Conservation (phyloP, 2,797 vertebrate genomes). For the Thripadectes ignobilis region DNA sequence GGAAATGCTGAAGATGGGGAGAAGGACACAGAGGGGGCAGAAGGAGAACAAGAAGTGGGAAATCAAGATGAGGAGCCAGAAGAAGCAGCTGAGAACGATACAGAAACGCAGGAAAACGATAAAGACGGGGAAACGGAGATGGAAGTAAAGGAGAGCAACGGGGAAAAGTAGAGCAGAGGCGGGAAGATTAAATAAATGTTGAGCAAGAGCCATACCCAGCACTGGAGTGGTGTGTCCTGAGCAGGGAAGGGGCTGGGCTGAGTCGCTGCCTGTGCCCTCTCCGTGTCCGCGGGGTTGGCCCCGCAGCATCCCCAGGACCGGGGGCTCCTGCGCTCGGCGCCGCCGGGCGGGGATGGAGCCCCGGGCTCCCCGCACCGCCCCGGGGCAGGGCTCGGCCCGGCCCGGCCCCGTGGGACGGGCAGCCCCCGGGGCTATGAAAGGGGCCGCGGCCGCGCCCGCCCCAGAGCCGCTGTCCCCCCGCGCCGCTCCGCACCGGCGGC, state of each 20-base stretch:
- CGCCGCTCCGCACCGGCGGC: conserved; percentile 40
- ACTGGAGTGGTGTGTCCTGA: neutral
- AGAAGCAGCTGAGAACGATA: neutral
- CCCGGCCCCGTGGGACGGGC: neutral
- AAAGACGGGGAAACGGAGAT: neutral
- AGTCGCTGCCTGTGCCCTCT: neutral
- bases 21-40: too few relatives aligned
- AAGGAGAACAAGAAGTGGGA: neutral
- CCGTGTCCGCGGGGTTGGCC: neutral
- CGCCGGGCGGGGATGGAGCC: neutral
- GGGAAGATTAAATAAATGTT: neutral
- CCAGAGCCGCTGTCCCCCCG: conserved; percentile 16
- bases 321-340: neutral
- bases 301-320: neutral
- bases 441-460: neutral
- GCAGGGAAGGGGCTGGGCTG: neutral
- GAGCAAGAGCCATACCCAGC: neutral
- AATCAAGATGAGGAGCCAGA: neutral
- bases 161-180: neutral
- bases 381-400: neutral
- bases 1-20: neutral
- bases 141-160: neutral
- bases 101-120: neutral
- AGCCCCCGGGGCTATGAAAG: neutral
- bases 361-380: neutral